Evolutionary conservation across 2,888 invertebrate genomes (phyloP), one percentile per base, ranked within the genome.

Genomic region (Agapostemon virescens): DNA sequence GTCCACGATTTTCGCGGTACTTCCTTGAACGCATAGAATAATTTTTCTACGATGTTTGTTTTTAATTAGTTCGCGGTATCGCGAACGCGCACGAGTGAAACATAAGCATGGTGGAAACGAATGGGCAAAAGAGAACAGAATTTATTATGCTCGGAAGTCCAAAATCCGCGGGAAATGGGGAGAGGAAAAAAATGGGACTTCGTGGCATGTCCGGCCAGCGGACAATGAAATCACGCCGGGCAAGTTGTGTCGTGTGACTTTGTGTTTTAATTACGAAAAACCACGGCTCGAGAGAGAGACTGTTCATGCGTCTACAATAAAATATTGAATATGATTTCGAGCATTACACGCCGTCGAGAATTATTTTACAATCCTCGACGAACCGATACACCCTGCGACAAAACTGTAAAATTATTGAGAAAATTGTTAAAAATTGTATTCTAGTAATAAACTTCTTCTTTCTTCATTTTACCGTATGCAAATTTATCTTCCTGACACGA

Each of bases 71-170:
- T 15, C 55, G 26, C 2, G 26, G 13, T 15, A 26, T 26, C 23
- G 52, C 52, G 52, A 5, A 26, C 52, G 80, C 76, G 52, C 71
- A n/a, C 67, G 81, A 81, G 79, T 70, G 73, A 73, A 77, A 69
- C 74, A 73, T 77, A 77, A 82, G 77, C 73, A 77, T 76, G 68
- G 69, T 45, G 20, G 52, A 52, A 58, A 30, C 67, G 74, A 80
- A 74, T 52, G 71, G 74, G 45, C 52, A 40, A 33, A 79, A 78
- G 30, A 77, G 75, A 75, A 75, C 76, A 72, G 75, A 81, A 87
- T 86, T 88, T 85, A 88, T 87, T 83, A 82, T 81, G 74, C 76
- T 49, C 76, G 77, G 74, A 26, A 42, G 20, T 36, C 72, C 67
- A 73, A 26, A 42, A 33, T 40, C 67, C 67, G 52, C 45, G 63